Evolutionary conservation across 2,113 vertebrate genomes (phyloP), one percentile per base, ranked within the genome.

Genomic region (Corythoichthys haematopterus): DNA sequence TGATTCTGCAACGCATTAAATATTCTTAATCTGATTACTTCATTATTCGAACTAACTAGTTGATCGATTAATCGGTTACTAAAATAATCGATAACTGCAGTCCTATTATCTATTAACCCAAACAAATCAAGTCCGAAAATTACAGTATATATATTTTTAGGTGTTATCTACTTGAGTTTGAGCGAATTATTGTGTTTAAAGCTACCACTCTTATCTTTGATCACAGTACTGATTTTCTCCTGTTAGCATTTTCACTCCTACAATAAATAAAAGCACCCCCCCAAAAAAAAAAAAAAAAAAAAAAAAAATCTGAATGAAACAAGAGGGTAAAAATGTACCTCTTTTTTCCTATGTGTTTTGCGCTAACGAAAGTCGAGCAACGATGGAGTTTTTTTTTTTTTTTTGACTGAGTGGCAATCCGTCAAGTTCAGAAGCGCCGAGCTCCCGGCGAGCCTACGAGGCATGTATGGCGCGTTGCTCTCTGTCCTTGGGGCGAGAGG

Each of bases 391-490:
- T 13, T 33, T 33, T 2, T 20, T 15, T 52, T n/a, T 35, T 3
- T 4, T 36, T 36, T 14, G 33, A 35, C 55, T 2, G 55, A 57
- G 33, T 14, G 55, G 33, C 55, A 57, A 36, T 13, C 55, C 55
- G 55, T 57, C 55, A 57, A 57, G 55, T 57, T 15, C 33, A 36
- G 55, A 36, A 33, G 33, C 33, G 11, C 33, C 33, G 53, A 56
- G 53, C 53, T 56, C 53, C 53, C 33, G 53, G 53, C 53, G 33
- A 56, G 53, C 53, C 53, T 56, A 56, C 53, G 53, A 56, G 53
- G 53, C 53, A 56, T 35, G 46, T 13, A 10, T 47, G 46, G 53
- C 28, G 53, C 53, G 9, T 3, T 12, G 53, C 33, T 6, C 33
- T 36, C 55, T 57, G 55, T 57, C 55, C 55, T 57, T 12, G 35